Evolutionary conservation across 2,797 vertebrate genomes (phyloP), one percentile per base, ranked within the genome.

Genomic region (Gastrophryne carolinensis): DNA sequence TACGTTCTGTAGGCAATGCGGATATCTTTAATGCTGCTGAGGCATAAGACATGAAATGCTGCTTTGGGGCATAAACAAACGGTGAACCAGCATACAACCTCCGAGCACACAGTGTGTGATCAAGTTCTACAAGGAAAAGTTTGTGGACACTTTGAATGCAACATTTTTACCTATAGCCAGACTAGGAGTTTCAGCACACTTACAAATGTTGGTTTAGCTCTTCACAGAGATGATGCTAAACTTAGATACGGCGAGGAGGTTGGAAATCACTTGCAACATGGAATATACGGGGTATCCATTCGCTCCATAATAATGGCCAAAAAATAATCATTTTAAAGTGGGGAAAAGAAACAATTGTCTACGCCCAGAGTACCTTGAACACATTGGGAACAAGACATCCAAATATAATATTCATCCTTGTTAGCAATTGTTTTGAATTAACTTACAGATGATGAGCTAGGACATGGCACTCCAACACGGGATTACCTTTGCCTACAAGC

Each of bases 371-470:
- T 87, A 88, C 86, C 87, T 92, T 88, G 86, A 84, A 87, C 81
- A 90, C 84, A 91, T 86, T 86, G 86, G 85, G 90, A 87, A 77
- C 89, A 89, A 72, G 88, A 90, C 82, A 88, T 87, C 83, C 87
- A 94, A 90, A 90, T 90, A 95, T 90, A 91, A 90, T 90, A 90
- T 95, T 91, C 93, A 95, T 95, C 95, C 92, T 95, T 84, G 88
- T 93, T 94, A 89, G 88, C 89, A 98, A 95, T 90, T 94, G 92
- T 93, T 94, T 88, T 90, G 89, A 93, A 92, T 95, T 92, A 95
- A 99, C 97, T 99, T 99, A 99, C 97, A 98, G 97, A 93, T 98
- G 95, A 90, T 95, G 96, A 95, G 94, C 95, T 98, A 98, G 87
- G 95, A 96, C 95, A 92, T 97, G 95, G 95, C 93, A 89, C 90